phyloP scores from a whole-genome alignment of 2,888 invertebrate species.

The Nemotelus pantherinus region DNA sequence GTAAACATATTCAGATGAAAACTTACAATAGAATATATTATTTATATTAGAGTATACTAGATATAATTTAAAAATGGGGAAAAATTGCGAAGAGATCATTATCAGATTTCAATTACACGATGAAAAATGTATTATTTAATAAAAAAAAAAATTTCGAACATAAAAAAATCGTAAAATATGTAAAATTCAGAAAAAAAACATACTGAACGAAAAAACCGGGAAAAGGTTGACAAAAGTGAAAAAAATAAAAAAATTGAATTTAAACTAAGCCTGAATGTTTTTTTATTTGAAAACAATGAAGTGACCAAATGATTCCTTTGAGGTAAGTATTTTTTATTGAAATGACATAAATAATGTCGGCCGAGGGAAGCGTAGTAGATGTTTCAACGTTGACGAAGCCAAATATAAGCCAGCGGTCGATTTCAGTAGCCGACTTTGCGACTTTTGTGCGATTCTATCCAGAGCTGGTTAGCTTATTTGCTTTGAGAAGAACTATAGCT shows the following conservation, averaged over 20 bases:
- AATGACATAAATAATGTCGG: too few species aligned
- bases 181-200: slow-evolving; percentile 47
- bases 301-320: too few species aligned
- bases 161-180: slow-evolving; percentile 27
- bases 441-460: too few species aligned
- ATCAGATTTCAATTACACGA: neutral
- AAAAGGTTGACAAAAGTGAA: slow-evolving; percentile 24
- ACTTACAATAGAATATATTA: slow-evolving; percentile 28
- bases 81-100: neutral
- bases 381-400: too few species aligned
- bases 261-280: neutral
- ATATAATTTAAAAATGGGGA: slow-evolving; percentile 21
- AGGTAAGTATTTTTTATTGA: too few species aligned
- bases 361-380: too few species aligned
- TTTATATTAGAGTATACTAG: slow-evolving; percentile 36
- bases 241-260: slow-evolving; percentile 17
- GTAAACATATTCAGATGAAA: neutral
- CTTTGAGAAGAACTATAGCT: too few species aligned
- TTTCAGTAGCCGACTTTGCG: too few species aligned
- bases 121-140: neutral
- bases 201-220: slow-evolving; percentile 44
- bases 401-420: too few species aligned
- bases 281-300: too few species aligned
- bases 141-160: neutral
- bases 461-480: too few species aligned